Evolutionary conservation across 1,140 invertebrate genomes (phyloP), one percentile per base, ranked within the genome.

Genomic region (Drosophila orena): DNA sequence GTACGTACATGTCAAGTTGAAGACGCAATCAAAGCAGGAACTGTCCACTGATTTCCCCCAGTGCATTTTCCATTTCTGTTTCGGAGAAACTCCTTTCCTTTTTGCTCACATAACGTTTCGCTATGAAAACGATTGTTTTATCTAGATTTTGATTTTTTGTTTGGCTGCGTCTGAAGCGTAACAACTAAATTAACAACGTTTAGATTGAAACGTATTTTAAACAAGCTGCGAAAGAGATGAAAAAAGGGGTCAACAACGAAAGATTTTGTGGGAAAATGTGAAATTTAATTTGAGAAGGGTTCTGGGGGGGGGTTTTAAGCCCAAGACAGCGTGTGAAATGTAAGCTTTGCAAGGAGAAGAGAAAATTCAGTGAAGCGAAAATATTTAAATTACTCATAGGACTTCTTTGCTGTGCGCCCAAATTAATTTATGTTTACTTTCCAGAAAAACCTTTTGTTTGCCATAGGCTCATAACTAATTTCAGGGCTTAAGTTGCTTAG

Each of bases 391-490:
- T 52, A 40, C 20, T 37, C 24, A 15, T 27, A 65, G 30, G 30
- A 30, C 30, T 30, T 8, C 22, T 11, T 20, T 2, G 11, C 11
- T 44, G 10, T 44, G 34, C 7, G 15, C 37, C 12, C 1, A 24
- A 14, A 27, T 50, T 17, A 15, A 4, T 62, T 68, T 49, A 20
- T 34, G 8, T 43, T 49, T 38, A 12, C 2, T 2, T 1, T 17
- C 8, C 38, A 35, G n/a, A 30, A 66, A 50, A 24, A 4, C 42
- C 59, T 47, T 20, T 10, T 71, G 64, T 81, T 64, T 81, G 60
- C 46, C 68, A 64, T 72, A 71, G 70, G 71, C 61, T 65, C 69
- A 40, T 78, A 81, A 75, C 74, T 86, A 86, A 86, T 86, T 86
- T 86, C 74, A 64, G 68, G 74, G 77, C 81, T 86, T 81, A 70